Conservation (phyloP, 2,888 invertebrate species). For the Chirona hameri region DNA sequence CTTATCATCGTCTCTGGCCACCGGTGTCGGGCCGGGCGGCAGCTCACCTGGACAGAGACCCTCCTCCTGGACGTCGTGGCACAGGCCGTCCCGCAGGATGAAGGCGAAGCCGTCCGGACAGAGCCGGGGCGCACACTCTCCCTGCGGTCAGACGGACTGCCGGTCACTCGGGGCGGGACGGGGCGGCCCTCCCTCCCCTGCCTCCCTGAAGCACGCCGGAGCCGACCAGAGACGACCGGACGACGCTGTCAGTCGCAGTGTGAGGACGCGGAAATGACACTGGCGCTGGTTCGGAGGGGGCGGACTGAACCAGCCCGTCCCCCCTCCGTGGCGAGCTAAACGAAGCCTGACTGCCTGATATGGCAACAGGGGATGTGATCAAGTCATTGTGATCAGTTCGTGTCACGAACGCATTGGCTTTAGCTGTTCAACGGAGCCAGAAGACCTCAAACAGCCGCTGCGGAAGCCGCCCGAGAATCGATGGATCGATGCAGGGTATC, state of each 20-base stretch:
- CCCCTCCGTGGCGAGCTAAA: no score
- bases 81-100: constrained; percentile 38
- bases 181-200: no score
- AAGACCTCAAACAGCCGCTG: no score
- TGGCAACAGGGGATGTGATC: no score
- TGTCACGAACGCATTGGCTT: no score
- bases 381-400: no score
- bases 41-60: constrained; percentile 36
- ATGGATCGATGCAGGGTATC: no score
- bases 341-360: no score
- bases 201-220: not conserved
- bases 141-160: constrained; percentile 32
- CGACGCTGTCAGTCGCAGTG: not conserved
- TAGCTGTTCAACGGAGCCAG: no score
- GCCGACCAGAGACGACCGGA: not conserved
- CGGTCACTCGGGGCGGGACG: not conserved
- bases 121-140: constrained; percentile 39
- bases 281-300: not conserved
- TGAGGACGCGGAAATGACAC: not conserved
- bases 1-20: no score
- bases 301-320: not conserved
- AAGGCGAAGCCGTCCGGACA: constrained; percentile 38
- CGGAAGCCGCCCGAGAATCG: no score
- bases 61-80: constrained; percentile 38
- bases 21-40: not conserved